Base-by-base conservation (phyloP, 2,113 vertebrate species). In the Brachionichthys hirsutus region DNA sequence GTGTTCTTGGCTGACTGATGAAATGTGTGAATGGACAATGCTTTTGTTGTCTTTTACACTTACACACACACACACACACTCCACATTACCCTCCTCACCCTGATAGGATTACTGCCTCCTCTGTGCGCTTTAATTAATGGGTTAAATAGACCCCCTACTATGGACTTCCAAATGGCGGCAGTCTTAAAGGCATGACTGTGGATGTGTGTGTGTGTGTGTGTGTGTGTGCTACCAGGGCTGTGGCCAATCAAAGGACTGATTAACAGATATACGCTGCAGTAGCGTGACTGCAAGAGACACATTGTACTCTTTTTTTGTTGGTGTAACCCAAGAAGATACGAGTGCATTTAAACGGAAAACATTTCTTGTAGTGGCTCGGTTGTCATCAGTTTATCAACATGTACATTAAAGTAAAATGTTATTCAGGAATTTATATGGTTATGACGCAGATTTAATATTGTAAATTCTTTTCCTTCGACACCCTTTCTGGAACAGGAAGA, bases 61-160 rank as follows among this genome's bases (percentile, higher is more conserved):
- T 36, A 41, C 18, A 12, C 40, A 73, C 56, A 19, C 73, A 30
- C 67, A 60, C 50, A 47, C 68, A 51, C 34, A 22, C 36, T 24
- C 49, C 22, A 56, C 50, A 64, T 58, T 58, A 41, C 59, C 71
- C 45, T 70, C 61, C 80, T 86, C 50, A 22, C 70, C 54, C 64
- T 88, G 87, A 89, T 84, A 85, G 87, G 89, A 90, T 91, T 91
- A 90, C 73, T 78, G 75, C 75, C 79, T 77, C 78, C 85, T 65
- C 80, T 75, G 44, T 76, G 77, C 77, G 71, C 79, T 86, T 87
- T 89, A 88, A 92, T 91, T 89, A 89, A 82, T 57, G 84, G 76
- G 85, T 89, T 89, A 90, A 91, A 83, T 78, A 83, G 82, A 84
- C 88, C 87, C 90, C 87, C 85, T 60, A 83, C 80, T 50, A 75